Evolutionary conservation across 2,113 vertebrate species (phyloP), one percentile per base, ranked within the genome.

Genomic region (Galbula dea): DNA sequence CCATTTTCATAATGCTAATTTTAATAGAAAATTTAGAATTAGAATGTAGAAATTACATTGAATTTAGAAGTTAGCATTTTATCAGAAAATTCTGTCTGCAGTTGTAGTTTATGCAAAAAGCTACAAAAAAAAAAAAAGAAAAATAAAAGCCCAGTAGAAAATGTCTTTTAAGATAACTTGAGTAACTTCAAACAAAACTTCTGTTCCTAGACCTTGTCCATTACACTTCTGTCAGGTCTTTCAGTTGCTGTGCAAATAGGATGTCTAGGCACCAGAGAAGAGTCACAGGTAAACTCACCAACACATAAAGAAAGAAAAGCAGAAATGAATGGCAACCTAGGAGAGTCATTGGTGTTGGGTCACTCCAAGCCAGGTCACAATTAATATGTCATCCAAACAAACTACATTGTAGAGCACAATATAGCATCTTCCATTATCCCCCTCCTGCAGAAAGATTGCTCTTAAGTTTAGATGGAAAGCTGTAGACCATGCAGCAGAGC

Each of bases 61-160:
- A n/a, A n/a, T n/a, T n/a, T n/a, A n/a, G n/a, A n/a, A n/a, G n/a
- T n/a, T n/a, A n/a, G n/a, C n/a, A n/a, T n/a, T n/a, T n/a, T n/a
- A 91, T 90, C 74, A 69, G 62, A 94, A 65, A 66, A 71, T 77
- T 78, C 45, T 85, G 52, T 78, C 92, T 93, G 80, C 93, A 84
- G n/a, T 22, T 43, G 21, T 18, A 43, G 30, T 52, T 86, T 65
- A 41, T 41, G 22, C 12, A 49, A 82, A 89, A 92, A n/a, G 1
- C 4, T 30, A 29, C 14, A 21, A n/a, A 73, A 88, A 63, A 77
- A 71, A 43, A 75, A 77, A 72, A 43, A 73, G 84, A 63, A 77
- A 71, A 43, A 75, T 72, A 72, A 43, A 1, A 76, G 9, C 3
- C 11, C 11, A 66, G 49, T 4, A 58, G 46, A 77, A 77, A 54